These are phyloP conservation scores for Reticulitermes lucifugus DNA, from an alignment of 2,888 invertebrate genomes.

Conservation along the genomic window DNA sequence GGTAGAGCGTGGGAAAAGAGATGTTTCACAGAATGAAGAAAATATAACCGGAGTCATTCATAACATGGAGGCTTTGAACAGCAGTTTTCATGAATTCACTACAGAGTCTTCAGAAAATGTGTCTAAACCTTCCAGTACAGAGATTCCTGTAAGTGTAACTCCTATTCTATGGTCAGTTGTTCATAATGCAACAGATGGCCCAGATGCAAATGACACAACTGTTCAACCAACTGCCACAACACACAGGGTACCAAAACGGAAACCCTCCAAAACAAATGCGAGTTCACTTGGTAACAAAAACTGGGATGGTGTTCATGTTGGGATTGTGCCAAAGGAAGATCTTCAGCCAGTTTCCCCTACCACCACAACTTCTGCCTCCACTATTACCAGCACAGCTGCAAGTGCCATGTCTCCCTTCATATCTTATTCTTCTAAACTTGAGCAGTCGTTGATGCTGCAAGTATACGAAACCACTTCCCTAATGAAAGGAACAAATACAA, in stretches of 20 bases:
- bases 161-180: neutral
- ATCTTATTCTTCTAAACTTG: neutral
- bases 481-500: neutral
- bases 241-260: conserved; percentile 52
- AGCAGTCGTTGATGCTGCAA: neutral
- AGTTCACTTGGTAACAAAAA: conserved; percentile 50
- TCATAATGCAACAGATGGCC: neutral
- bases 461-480: neutral
- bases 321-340: conserved; percentile 52
- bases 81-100: neutral
- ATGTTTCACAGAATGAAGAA: neutral
- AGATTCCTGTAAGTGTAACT: neutral
- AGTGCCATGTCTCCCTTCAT: neutral
- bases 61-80: neutral
- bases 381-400: conserved; percentile 16
- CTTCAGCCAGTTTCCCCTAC: conserved; percentile 43
- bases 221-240: conserved; percentile 46
- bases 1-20: neutral
- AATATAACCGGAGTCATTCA: neutral
- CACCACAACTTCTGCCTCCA: conserved; percentile 36
- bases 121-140: neutral
- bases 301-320: conserved; percentile 52
- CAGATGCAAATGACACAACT: conserved; percentile 5
- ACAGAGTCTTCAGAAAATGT: neutral
- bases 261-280: conserved; percentile 54